Evolutionary conservation across 1,140 invertebrate species (phyloP), one percentile per base, ranked within the genome.

Genomic region (Helicorthomorpha holstii): DNA sequence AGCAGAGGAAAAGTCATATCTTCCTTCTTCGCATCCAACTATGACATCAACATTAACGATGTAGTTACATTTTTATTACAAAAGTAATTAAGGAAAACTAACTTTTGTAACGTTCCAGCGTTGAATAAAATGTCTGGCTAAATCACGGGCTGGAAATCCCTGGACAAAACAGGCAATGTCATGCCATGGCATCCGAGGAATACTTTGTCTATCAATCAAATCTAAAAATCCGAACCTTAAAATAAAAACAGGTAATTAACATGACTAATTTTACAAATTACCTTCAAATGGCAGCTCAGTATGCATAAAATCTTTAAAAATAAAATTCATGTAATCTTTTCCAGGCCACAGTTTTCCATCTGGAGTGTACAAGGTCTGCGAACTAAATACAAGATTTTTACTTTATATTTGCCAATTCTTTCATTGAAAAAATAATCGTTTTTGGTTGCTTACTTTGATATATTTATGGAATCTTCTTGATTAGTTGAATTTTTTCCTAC

Each of bases 151-250:
- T 1, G 83, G 77, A 3, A 79, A 74, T 1, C 88, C 89, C 61
- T 83, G 79, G 0, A 95, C 81, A 60, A 88, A 76, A 4, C 82
- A 71, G n/a, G 83, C 88, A 48, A 97, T 78, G 69, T 98, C 93
- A 63, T 98, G 93, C 94, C 94, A 98, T 1, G 94, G 94, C 92
- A 97, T 97, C 59, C 94, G 73, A 0, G 93, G 91, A 7, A 84
- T 92, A 1, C 76, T 80, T 29, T 75, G 78, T 41, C 92, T 73
- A 64, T 95, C 85, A 23, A 95, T 82, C 45, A 87, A 74, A 75
- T 96, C 91, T 78, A 70, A 63, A 71, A 76, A 57, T 50, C 3
- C n/a, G 3, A 34, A 34, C 16, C 29, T 34, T 34, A 34, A 34
- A 34, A 34, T 34, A 34, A 16, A 7, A 34, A n/a, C n/a, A n/a